Percentiles rank a stretch among this genome's conserved stretches.
phyloP scores from a whole-genome alignment of 2,888 invertebrate species.

The Diachrysia chrysitis region DNA sequence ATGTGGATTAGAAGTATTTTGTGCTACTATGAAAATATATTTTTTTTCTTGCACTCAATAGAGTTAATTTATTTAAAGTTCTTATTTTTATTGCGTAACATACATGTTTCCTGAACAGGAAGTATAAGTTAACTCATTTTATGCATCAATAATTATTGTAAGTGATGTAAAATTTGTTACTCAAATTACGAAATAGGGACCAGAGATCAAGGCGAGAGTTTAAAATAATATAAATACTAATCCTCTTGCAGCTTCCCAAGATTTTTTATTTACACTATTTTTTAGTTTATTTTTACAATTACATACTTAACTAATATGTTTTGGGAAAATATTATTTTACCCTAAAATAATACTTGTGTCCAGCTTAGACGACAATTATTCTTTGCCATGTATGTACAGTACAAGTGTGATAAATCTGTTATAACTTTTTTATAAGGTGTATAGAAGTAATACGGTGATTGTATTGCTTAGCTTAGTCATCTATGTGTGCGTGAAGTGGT shows the following conservation, averaged over 20 bases:
- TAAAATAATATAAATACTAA: slow-evolving; percentile 39
- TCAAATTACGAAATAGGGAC: slow-evolving; percentile 57
- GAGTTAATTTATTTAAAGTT: slow-evolving; percentile 11
- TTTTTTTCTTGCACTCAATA: slow-evolving; percentile 9
- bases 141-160: slow-evolving; percentile 28
- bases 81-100: slow-evolving; percentile 15
- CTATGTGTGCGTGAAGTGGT: slow-evolving; percentile 77
- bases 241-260: slow-evolving; percentile 55
- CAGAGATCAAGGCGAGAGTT: slow-evolving; percentile 56
- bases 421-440: slow-evolving; percentile 56
- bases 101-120: slow-evolving; percentile 6
- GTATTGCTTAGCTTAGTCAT: slow-evolving; percentile 66
- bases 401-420: slow-evolving; percentile 80
- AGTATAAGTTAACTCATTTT: slow-evolving; percentile 23
- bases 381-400: slow-evolving; percentile 85
- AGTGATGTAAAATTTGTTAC: slow-evolving; percentile 35
- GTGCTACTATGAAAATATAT: slow-evolving; percentile 13
- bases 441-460: slow-evolving; percentile 63
- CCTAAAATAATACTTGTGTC: slow-evolving; percentile 49
- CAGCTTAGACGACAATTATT: slow-evolving; percentile 66
- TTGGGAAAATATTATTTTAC: slow-evolving; percentile 10
- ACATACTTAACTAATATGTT: slow-evolving; percentile 16
- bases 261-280: slow-evolving; percentile 15
- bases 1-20: slow-evolving; percentile 16
- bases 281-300: slow-evolving; percentile 26